These are phyloP conservation scores for Ptilonorhynchus violaceus DNA, from an alignment of 2,113 vertebrate genomes.

Conservation along the genomic window DNA sequence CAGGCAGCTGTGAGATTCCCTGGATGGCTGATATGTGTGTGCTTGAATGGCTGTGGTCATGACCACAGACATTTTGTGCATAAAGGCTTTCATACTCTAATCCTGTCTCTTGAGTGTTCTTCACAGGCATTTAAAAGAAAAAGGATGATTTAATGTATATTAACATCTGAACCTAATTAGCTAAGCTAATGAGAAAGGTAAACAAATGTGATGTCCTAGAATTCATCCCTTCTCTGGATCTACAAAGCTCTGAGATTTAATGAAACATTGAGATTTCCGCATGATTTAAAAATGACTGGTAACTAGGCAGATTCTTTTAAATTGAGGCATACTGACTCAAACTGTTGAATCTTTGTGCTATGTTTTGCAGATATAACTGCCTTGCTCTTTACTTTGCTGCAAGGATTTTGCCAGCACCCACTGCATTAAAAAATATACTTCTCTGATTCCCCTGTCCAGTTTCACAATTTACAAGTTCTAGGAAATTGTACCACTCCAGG, in stretches of 20 bases:
- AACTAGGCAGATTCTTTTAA: not conserved
- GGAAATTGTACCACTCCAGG: not conserved
- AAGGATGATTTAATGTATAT: not conserved
- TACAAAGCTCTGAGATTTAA: not conserved
- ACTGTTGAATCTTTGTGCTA: not conserved
- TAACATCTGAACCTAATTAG: slow-evolving; percentile 28
- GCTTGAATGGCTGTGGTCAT: not conserved
- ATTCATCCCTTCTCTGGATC: not conserved
- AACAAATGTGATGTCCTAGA: not conserved
- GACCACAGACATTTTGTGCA: not conserved
- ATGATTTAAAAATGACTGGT: not conserved
- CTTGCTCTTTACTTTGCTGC: not conserved
- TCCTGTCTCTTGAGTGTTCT: not conserved
- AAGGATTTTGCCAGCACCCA: not conserved
- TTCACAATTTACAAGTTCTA: not conserved
- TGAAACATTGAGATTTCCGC: not conserved
- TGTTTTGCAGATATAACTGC: not conserved
- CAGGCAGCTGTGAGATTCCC: not conserved
- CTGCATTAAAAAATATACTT: not conserved
- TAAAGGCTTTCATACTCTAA: slow-evolving; percentile 5
- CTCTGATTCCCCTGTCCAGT: not conserved
- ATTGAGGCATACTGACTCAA: not conserved
- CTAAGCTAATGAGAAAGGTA: not conserved
- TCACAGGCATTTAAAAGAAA: not conserved
- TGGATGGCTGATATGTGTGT: not conserved